phyloP scores from a whole-genome alignment of 2,888 invertebrate genomes.

The Drosophila mulleri region DNA sequence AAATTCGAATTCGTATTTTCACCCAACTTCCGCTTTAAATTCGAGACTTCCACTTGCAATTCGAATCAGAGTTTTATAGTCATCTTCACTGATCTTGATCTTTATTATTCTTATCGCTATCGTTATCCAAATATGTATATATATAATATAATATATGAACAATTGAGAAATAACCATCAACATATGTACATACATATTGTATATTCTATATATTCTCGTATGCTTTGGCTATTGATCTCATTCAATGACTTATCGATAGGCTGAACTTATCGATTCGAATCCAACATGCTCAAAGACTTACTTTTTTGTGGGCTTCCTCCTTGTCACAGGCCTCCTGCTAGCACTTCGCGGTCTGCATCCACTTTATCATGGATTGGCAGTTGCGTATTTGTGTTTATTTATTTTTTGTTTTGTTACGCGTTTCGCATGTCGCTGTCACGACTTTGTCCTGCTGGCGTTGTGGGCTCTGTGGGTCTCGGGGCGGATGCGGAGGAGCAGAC shows the following conservation, averaged over 20 bases:
- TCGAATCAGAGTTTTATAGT: too few species aligned
- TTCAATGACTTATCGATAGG: not conserved
- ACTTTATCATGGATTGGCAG: constrained; percentile 47
- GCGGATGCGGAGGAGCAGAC: not conserved
- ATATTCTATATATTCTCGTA: not conserved
- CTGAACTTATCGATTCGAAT: not conserved
- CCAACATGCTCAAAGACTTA: constrained; percentile 6
- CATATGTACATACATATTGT: too few species aligned
- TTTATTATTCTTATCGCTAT: too few species aligned
- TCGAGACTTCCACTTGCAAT: too few species aligned
- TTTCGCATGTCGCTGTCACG: constrained; percentile 43
- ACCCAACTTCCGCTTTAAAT: too few species aligned
- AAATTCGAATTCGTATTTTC: too few species aligned
- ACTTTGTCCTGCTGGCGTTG: constrained; percentile 32
- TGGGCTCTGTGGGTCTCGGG: not conserved
- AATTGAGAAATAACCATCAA: not conserved
- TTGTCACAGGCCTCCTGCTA: constrained; percentile 18
- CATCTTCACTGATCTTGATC: too few species aligned
- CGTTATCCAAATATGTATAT: too few species aligned
- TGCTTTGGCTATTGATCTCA: not conserved
- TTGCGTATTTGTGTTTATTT: constrained; percentile 44
- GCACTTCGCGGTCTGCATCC: constrained; percentile 2
- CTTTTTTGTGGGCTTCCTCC: constrained; percentile 35
- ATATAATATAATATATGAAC: too few species aligned
- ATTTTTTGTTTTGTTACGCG: constrained; percentile 62